Percentiles rank a stretch among this genome's conserved stretches.
These are phyloP conservation scores for Trichogramma dendrolimi DNA, from an alignment of 2,888 invertebrate species.

Conservation along the genomic window DNA sequence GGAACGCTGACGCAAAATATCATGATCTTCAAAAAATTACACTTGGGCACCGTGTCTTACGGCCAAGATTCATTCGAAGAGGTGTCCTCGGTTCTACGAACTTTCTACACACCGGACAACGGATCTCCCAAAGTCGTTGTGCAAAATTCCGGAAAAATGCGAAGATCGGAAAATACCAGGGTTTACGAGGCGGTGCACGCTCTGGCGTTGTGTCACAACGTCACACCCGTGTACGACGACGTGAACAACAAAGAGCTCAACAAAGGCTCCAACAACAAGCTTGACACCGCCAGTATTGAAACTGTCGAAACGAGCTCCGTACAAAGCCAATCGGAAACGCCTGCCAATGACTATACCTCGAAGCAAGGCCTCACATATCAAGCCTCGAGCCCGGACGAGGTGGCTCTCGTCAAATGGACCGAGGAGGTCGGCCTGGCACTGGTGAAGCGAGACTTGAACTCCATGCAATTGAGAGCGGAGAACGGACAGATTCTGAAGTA, in stretches of 20 bases:
- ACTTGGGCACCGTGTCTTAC: constrained; percentile 89
- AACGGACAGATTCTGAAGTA: constrained; percentile 55
- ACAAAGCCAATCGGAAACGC: constrained; percentile 57
- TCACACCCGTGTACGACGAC: constrained; percentile 91
- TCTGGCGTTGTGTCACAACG: constrained; percentile 96
- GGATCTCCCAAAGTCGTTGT: constrained; percentile 32
- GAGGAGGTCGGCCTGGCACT: constrained; percentile 70
- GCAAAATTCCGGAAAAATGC: constrained; percentile 53
- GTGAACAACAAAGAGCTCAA: constrained; percentile 29
- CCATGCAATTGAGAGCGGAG: constrained; percentile 64
- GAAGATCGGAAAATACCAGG: constrained; percentile 67
- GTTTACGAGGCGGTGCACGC: constrained; percentile 90
- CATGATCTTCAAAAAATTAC: constrained; percentile 95
- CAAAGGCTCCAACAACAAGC: constrained; percentile 34
- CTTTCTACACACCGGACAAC: constrained; percentile 38
- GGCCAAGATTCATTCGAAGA: constrained; percentile 83
- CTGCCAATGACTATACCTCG: constrained; percentile 54
- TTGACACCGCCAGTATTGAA: constrained; percentile 45
- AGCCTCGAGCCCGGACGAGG: constrained; percentile 74
- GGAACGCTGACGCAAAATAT: constrained; percentile 98
- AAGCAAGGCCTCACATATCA: constrained; percentile 58
- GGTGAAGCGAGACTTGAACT: constrained; percentile 67
- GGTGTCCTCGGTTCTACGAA: constrained; percentile 51
- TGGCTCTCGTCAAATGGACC: constrained; percentile 71
- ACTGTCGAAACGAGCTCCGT: constrained; percentile 47